These are phyloP conservation scores for Plusia festucae DNA, from an alignment of 2,888 invertebrate species.

Conservation along the genomic window DNA sequence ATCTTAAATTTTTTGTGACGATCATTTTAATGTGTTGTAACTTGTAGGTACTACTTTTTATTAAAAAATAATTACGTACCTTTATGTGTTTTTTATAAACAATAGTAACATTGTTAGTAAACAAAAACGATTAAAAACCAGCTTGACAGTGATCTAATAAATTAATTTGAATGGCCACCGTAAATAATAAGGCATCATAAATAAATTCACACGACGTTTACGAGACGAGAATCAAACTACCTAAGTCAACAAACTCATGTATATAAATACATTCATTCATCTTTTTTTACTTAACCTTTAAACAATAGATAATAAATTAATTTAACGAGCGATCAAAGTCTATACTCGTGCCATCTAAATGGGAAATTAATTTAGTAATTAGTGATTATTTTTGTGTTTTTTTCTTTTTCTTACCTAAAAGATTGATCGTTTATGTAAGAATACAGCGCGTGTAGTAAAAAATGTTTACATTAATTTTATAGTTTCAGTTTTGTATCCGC, in stretches of 20 bases:
- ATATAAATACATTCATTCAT: conserved; percentile 24
- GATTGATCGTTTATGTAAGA: conserved; percentile 36
- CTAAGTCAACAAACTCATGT: conserved; percentile 40
- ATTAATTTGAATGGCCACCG: neutral
- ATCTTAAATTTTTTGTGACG: too few species aligned
- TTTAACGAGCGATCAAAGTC: conserved; percentile 60
- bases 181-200: neutral
- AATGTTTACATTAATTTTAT: conserved; percentile 23
- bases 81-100: too few species aligned
- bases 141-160: neutral
- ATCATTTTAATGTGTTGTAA: too few species aligned
- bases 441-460: conserved; percentile 15
- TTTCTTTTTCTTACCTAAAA: conserved; percentile 37
- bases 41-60: too few species aligned
- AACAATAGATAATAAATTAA: conserved; percentile 64
- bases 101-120: neutral
- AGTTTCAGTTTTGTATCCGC: neutral
- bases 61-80: too few species aligned
- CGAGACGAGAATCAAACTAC: conserved; percentile 27
- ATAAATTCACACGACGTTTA: conserved; percentile 37
- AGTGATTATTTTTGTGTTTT: conserved; percentile 41
- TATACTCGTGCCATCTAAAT: conserved; percentile 60
- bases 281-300: conserved; percentile 34
- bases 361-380: conserved; percentile 62
- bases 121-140: neutral